Percentiles rank a stretch among this genome's conserved stretches.
Conservation (phyloP, 2,888 invertebrate species). For the Loripinus fragilis region DNA sequence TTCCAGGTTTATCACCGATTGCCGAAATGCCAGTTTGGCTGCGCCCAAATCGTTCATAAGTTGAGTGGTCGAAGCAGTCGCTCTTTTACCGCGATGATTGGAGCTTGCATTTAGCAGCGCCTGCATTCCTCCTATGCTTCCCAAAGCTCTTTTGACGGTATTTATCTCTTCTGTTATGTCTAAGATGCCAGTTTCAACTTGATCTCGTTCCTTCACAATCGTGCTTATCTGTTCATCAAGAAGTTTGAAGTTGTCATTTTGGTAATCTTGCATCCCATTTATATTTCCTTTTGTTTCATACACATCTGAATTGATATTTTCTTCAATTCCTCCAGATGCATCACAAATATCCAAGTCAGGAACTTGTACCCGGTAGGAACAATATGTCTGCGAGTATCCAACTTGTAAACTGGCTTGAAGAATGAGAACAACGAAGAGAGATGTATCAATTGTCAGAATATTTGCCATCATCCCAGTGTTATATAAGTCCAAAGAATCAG, state of each 20-base stretch:
- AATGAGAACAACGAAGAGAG: background rate
- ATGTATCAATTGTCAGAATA: background rate
- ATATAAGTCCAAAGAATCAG: background rate
- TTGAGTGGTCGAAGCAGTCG: background rate
- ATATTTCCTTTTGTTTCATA: conserved; percentile 48
- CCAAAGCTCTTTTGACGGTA: conserved; percentile 27
- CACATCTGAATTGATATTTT: conserved; percentile 39
- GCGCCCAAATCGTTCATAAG: conserved; percentile 32
- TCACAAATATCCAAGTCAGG: conserved; percentile 41
- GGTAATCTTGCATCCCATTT: conserved; percentile 33
- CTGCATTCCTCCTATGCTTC: conserved; percentile 4
- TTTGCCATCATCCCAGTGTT: background rate
- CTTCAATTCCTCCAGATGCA: conserved; percentile 51
- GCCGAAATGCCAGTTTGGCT: conserved; percentile 42
- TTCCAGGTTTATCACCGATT: conserved; percentile 24
- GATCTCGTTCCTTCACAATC: conserved; percentile 14
- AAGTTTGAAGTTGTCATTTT: conserved; percentile 37
- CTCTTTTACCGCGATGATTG: background rate
- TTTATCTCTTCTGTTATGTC: conserved; percentile 44
- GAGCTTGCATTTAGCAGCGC: background rate
- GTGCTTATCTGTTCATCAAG: conserved; percentile 43
- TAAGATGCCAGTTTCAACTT: conserved; percentile 27
- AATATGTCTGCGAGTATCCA: conserved; percentile 37
- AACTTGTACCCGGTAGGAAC: conserved; percentile 42
- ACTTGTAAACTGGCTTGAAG: background rate